Evolutionary conservation across 2,113 vertebrate species (phyloP), one percentile per base, ranked within the genome.

Genomic region (Zosterops japonicus): DNA sequence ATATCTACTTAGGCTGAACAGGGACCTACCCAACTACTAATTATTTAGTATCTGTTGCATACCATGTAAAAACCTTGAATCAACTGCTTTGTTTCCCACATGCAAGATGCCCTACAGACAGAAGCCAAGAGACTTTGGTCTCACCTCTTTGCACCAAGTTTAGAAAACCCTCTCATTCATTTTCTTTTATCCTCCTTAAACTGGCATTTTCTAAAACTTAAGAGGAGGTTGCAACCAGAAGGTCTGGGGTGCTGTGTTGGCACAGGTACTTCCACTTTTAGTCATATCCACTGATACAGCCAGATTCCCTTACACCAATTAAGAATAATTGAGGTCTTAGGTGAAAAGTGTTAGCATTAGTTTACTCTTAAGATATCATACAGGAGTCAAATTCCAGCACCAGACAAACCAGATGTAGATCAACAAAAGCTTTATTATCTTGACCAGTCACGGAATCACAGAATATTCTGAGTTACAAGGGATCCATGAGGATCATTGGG

Each of bases 401-500:
- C 31, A 53, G 44, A 56, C 60, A 87, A 92, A 80, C 12, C 39
- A 70, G 59, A n/a, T 16, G 33, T 33, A 17, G 25, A 83, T 49
- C 39, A 77, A 89, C 12, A 93, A 91, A 88, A 80, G 13, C 67
- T 90, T 77, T 25, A 42, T 56, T 36, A 63, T 81, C 53, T 91
- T 70, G 35, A 88, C 9, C 11, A n/a, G 22, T 42, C 28, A 69
- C 18, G 53, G 27, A 77, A 60, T 77, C 55, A 52, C 46, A 60
- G 55, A 53, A 39, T 36, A 28, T 69, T 42, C 33, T 69, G 39
- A 53, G 46, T 46, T 28, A 52, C 55, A 60, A 59, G 36, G 11
- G 21, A 44, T 29, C 9, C 44, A 52, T 0, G 0, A 52, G 21
- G 18, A 69, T 69, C 63, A 39, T 27, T 0, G 2, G 19, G 33